Evolutionary conservation across 2,888 invertebrate genomes (phyloP), one percentile per base, ranked within the genome.

Genomic region (Cyclophora albipunctata): DNA sequence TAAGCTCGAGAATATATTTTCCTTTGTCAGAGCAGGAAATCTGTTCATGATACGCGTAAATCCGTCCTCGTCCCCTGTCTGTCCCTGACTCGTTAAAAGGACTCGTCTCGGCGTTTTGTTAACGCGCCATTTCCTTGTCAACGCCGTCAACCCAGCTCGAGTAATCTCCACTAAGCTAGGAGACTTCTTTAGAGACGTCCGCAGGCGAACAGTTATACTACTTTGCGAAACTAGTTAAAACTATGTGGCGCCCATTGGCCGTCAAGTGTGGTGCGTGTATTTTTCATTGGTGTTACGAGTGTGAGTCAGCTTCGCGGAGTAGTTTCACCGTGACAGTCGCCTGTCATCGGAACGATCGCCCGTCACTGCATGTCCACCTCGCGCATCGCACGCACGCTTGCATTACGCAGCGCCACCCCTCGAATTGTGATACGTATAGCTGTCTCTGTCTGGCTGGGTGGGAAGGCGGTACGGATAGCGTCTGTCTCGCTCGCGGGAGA

Each of bases 391-490:
- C 85, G 85, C 86, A 86, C 84, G 87, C 85, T 86, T 88, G 88
- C 88, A 88, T 85, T 85, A 87, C 87, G 86, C 87, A 87, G 85
- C 83, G 85, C 85, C 87, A 84, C 88, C 88, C 88, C 85, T 79
- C 78, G 81, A 80, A 78, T 67, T 67, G 57, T 67, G 70, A 74
- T 71, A 73, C 73, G 63, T 65, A 73, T 73, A 72, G 71, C 71
- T 55, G 75, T 84, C 85, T 78, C 81, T 69, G 59, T 86, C 69
- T 64, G 58, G 55, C 74, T 50, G 69, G 59, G 48, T 7, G 45
- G 52, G 52, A 55, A 57, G 51, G 51, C 44, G 49, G 47, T 52
- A 48, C 57, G 51, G 48, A 53, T 52, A 59, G 69, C 73, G 56
- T 61, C 67, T 64, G 62, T 84, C 85, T 71, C 75, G 58, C 56